A percentile compares a stretch with the other conserved stretches of the same genome.
These are phyloP conservation scores for Chloropsis cyanopogon DNA, from an alignment of 2,113 vertebrate genomes.

Conservation along the genomic window DNA sequence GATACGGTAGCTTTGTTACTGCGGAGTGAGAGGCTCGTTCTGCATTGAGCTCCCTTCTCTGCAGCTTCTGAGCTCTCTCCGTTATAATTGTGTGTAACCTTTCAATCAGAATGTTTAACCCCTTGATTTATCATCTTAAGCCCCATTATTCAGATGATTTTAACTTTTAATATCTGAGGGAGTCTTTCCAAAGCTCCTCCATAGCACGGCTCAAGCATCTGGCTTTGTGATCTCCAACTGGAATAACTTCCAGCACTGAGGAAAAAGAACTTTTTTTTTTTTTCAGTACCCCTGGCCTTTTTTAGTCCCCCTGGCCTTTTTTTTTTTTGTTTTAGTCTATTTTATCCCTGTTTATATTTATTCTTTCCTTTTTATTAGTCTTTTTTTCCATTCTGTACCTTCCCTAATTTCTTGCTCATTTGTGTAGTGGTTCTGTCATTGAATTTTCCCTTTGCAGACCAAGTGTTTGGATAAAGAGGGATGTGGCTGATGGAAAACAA, in stretches of 20 bases:
- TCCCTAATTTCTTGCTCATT: neutral
- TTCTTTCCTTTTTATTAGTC: neutral
- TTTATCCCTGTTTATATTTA: neutral
- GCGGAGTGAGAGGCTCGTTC: neutral
- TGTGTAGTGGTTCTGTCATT: neutral
- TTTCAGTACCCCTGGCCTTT: neutral
- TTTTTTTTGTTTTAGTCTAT: too few relatives aligned
- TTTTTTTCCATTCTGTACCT: neutral
- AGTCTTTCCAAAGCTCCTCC: constrained; percentile 24
- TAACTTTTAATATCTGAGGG: neutral
- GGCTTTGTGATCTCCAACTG: constrained; percentile 24
- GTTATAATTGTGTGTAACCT: constrained; percentile 52
- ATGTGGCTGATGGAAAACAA: neutral
- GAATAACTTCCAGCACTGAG: constrained; percentile 37
- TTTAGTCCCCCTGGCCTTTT: fast-evolving
- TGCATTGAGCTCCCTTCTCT: neutral
- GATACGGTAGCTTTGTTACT: constrained; percentile 44
- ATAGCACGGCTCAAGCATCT: neutral
- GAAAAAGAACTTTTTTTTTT: neutral
- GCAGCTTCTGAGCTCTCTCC: constrained; percentile 16
- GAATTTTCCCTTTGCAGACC: neutral
- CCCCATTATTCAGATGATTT: constrained; percentile 43
- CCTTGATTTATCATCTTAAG: constrained; percentile 58
- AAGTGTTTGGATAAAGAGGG: neutral
- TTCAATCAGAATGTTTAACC: constrained; percentile 31